Percentiles rank a stretch among this genome's conserved stretches.
phyloP scores from a whole-genome alignment of 2,888 invertebrate genomes.

The Tachystola acroxantha region DNA sequence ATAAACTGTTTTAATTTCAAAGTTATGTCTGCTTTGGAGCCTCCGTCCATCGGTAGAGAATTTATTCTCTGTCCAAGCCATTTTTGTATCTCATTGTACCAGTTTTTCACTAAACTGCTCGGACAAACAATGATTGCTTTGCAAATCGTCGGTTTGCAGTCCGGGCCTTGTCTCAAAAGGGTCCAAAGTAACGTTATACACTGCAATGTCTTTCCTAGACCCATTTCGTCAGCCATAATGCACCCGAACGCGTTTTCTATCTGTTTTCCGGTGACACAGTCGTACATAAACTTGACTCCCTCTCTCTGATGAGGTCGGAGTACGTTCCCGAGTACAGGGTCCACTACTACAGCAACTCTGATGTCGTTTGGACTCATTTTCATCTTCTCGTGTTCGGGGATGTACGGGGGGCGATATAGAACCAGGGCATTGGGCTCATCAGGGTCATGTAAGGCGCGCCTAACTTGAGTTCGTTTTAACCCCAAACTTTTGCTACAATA shows the following conservation, averaged over 20 bases:
- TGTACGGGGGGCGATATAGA: slow-evolving; percentile 89
- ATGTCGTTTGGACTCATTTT: slow-evolving; percentile 83
- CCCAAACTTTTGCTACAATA: slow-evolving; percentile 88
- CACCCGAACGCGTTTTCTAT: slow-evolving; percentile 94
- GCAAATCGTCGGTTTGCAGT: slow-evolving; percentile 91
- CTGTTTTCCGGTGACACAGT: slow-evolving; percentile 96
- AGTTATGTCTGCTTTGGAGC: slow-evolving; percentile 91
- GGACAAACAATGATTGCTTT: slow-evolving; percentile 98
- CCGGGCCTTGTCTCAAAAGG: slow-evolving; percentile 93
- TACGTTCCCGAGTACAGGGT: slow-evolving; percentile 93
- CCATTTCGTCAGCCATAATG: slow-evolving; percentile 99
- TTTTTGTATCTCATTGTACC: slow-evolving; percentile 98
- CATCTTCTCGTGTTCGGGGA: slow-evolving; percentile 92
- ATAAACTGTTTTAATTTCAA: slow-evolving; percentile 89
- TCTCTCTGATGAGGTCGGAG: slow-evolving; percentile 98
- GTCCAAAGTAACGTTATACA: slow-evolving; percentile 98
- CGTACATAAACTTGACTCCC: slow-evolving; percentile 99
- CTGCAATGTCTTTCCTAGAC: slow-evolving; percentile 97
- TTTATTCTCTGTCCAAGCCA: slow-evolving; percentile 93
- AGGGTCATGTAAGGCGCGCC: slow-evolving; percentile 93
- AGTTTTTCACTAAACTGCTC: slow-evolving; percentile 98
- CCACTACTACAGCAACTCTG: slow-evolving; percentile 97
- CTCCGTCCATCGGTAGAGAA: slow-evolving; percentile 91
- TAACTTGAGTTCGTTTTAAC: slow-evolving; percentile 79
- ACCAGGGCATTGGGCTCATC: slow-evolving; percentile 94